Evolutionary conservation across 2,888 invertebrate genomes (phyloP).

Genomic region (Eupeodes latifasciatus): DNA sequence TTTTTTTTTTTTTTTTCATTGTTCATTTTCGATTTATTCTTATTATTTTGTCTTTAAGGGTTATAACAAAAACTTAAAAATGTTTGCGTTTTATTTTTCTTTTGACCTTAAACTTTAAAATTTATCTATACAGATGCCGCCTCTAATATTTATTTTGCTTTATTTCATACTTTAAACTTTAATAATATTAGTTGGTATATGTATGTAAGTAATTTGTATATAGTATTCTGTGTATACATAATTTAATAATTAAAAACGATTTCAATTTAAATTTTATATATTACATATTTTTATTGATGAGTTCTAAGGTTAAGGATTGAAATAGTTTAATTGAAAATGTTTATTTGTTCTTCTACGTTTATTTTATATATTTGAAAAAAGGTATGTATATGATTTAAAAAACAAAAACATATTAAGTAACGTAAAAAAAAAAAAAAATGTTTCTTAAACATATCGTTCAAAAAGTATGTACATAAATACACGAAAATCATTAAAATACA

Average conservation of each 20-base stretch:
- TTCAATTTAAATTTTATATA: too few relatives aligned
- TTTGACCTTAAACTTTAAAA: slow-evolving; percentile 68
- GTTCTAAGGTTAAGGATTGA: slow-evolving; percentile 50
- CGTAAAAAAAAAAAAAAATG: slow-evolving; percentile 71
- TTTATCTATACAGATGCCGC: slow-evolving; percentile 73
- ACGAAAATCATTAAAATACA: slow-evolving; percentile 38
- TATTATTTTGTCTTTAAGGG: slow-evolving; percentile 51
- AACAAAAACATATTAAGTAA: slow-evolving; percentile 65
- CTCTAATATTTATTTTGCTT: slow-evolving; percentile 69
- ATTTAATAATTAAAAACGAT: slow-evolving; percentile 49
- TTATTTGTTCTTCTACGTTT: slow-evolving; percentile 28
- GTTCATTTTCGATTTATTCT: slow-evolving; percentile 44
- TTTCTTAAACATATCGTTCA: slow-evolving; percentile 64
- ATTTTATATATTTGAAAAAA: slow-evolving; percentile 48
- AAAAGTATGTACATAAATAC: slow-evolving; percentile 39
- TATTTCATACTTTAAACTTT: too few relatives aligned
- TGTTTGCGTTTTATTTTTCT: slow-evolving; percentile 48
- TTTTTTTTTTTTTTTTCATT: slow-evolving; percentile 24
- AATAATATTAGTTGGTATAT: slow-evolving; percentile 68
- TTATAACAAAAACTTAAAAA: slow-evolving; percentile 68
- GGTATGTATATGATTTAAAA: slow-evolving; percentile 34
- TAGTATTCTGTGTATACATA: slow-evolving; percentile 64
- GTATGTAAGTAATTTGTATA: slow-evolving; percentile 56
- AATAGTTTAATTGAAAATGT: slow-evolving; percentile 48
- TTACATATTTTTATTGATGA: slow-evolving; percentile 56